Evolutionary conservation across 2,888 invertebrate species (phyloP).

Genomic region (Pyrocoelia pectoralis): DNA sequence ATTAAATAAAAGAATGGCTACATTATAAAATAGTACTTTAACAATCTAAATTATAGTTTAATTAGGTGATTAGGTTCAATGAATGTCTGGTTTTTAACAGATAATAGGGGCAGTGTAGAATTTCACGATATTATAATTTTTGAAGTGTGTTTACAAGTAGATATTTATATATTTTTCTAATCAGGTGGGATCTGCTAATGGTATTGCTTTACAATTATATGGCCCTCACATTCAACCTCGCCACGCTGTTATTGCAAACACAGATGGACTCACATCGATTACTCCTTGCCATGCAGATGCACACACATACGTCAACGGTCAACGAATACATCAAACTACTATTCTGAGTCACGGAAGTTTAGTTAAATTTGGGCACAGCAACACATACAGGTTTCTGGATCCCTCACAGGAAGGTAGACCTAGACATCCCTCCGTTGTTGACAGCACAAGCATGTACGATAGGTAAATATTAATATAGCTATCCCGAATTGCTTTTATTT

Average conservation of each 20-base stretch:
- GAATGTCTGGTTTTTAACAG: slow-evolving; percentile 33
- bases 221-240: slow-evolving; percentile 93
- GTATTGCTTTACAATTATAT: slow-evolving; percentile 78
- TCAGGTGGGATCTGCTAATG: slow-evolving; percentile 81
- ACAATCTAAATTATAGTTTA: slow-evolving; percentile 17
- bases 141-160: not conserved
- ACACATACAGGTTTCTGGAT: slow-evolving; percentile 86
- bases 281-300: slow-evolving; percentile 95
- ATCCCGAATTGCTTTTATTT: not conserved
- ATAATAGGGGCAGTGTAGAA: slow-evolving; percentile 11
- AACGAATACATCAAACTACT: slow-evolving; percentile 91
- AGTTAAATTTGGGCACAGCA: slow-evolving; percentile 86
- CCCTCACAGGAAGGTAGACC: slow-evolving; percentile 82
- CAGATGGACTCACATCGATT: slow-evolving; percentile 90
- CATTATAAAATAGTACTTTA: not conserved
- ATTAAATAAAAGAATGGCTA: not conserved
- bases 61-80: slow-evolving; percentile 39
- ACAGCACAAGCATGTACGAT: slow-evolving; percentile 81
- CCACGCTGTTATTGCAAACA: slow-evolving; percentile 93
- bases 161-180: slow-evolving; percentile 34
- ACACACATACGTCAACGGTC: slow-evolving; percentile 93
- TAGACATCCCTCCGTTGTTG: slow-evolving; percentile 71
- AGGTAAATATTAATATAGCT: slow-evolving; percentile 65
- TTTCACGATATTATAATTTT: slow-evolving; percentile 7
- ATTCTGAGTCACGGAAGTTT: slow-evolving; percentile 87